phyloP scores from a whole-genome alignment of 2,113 vertebrate genomes.

The Piliocolobus tephrosceles region DNA sequence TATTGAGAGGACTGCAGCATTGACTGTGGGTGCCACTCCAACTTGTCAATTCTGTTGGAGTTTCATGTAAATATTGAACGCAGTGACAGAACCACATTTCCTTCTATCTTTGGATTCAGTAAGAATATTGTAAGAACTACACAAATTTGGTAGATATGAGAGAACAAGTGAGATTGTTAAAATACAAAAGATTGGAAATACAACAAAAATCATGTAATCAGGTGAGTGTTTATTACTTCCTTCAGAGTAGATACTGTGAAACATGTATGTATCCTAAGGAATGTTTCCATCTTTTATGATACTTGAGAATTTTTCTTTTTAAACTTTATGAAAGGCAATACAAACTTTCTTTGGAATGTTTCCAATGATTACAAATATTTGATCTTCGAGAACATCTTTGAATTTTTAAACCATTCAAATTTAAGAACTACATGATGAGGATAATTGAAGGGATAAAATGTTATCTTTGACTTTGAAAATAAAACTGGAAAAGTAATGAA shows the following conservation, averaged over 20 bases:
- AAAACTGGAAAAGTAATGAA: not conserved
- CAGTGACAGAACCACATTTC: not conserved
- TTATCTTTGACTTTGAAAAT: not conserved
- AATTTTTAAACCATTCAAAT: not conserved
- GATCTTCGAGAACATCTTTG: not conserved
- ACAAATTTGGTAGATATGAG: not conserved
- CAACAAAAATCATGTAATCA: not conserved
- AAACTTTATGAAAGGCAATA: not conserved
- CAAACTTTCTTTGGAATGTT: not conserved
- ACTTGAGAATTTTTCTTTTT: not conserved
- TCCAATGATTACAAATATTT: slow-evolving; percentile 17
- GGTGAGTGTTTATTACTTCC: not conserved
- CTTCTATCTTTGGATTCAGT: not conserved
- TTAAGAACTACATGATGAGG: not conserved
- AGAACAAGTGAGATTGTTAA: not conserved
- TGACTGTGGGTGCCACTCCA: not conserved
- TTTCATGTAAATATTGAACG: not conserved
- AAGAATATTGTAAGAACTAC: not conserved
- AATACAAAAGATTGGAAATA: not conserved
- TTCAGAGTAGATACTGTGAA: not conserved
- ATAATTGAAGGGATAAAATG: not conserved
- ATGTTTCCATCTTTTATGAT: not conserved
- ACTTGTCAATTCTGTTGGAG: not conserved
- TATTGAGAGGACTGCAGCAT: not conserved
- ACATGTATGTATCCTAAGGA: not conserved